Evolutionary conservation across 2,888 invertebrate genomes (phyloP).

Genomic region (Byasa hedistus): DNA sequence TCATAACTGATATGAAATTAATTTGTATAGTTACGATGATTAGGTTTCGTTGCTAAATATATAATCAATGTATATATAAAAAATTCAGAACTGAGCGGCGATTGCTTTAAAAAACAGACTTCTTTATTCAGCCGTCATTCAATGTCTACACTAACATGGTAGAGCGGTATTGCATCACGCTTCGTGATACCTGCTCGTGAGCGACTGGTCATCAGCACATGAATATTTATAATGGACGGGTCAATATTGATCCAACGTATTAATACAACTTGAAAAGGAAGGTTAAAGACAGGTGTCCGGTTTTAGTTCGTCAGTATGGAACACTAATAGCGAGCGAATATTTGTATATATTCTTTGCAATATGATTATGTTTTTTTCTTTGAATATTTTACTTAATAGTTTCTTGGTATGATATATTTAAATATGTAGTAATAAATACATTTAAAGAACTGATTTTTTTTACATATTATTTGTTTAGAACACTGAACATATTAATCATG

Average conservation of each 20-base stretch:
- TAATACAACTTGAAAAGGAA: conserved; percentile 12
- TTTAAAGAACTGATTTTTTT: neutral
- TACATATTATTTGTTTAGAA: neutral
- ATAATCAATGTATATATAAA: neutral
- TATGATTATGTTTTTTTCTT: neutral
- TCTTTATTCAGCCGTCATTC: neutral
- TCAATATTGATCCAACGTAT: conserved; percentile 22
- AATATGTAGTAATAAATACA: neutral
- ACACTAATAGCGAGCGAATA: neutral
- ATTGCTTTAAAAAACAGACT: neutral
- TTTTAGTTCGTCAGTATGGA: conserved; percentile 3
- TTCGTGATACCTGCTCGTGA: conserved; percentile 27
- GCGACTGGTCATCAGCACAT: conserved; percentile 23
- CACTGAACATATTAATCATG: neutral
- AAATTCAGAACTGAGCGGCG: neutral
- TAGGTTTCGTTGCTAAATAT: neutral
- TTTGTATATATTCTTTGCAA: neutral
- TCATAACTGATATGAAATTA: too few relatives aligned
- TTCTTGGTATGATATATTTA: neutral
- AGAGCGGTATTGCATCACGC: conserved; percentile 17
- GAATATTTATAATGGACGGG: conserved; percentile 30
- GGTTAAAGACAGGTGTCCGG: neutral
- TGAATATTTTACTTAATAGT: neutral
- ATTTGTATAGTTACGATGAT: too few relatives aligned
- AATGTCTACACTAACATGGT: neutral